Conservation (phyloP, 2,113 vertebrate genomes). For the Axis porcinus region DNA sequence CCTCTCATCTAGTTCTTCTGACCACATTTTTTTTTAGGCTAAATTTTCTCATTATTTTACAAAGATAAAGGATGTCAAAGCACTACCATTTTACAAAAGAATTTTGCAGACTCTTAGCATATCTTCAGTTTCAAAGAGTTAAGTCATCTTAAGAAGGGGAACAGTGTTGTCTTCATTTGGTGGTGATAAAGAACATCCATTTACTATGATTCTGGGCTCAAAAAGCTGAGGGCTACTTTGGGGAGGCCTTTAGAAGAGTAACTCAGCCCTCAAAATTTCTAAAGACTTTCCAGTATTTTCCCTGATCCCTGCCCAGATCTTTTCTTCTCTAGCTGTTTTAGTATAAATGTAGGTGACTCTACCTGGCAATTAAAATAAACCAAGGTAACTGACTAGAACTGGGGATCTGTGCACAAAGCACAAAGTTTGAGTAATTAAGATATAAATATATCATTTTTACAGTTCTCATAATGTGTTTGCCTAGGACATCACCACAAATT, state of each 20-base stretch:
- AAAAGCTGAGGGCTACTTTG: not conserved
- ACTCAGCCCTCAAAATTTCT: not conserved
- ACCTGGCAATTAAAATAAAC: conserved; percentile 14
- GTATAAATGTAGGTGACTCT: conserved; percentile 13
- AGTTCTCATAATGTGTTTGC: conserved; percentile 60
- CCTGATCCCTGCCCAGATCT: not conserved
- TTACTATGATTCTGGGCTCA: not conserved
- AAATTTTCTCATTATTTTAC: conserved; percentile 4
- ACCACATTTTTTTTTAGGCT: not conserved
- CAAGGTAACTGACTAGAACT: conserved; percentile 26
- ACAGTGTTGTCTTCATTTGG: not conserved
- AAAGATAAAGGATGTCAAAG: not conserved
- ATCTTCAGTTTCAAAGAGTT: not conserved
- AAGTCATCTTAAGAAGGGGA: not conserved
- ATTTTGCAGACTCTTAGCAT: not conserved
- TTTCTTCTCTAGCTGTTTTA: not conserved
- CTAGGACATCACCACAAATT: conserved; percentile 53
- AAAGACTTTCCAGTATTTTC: not conserved
- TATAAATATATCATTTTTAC: conserved; percentile 51
- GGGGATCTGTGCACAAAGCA: conserved; percentile 27
- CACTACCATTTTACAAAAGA: not conserved
- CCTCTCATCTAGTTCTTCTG: not conserved
- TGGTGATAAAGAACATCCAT: not conserved
- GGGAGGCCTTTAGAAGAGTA: not conserved
- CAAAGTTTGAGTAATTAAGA: conserved; percentile 46